Conservation (phyloP, 2,888 invertebrate species). For the Mythimna loreyi region DNA sequence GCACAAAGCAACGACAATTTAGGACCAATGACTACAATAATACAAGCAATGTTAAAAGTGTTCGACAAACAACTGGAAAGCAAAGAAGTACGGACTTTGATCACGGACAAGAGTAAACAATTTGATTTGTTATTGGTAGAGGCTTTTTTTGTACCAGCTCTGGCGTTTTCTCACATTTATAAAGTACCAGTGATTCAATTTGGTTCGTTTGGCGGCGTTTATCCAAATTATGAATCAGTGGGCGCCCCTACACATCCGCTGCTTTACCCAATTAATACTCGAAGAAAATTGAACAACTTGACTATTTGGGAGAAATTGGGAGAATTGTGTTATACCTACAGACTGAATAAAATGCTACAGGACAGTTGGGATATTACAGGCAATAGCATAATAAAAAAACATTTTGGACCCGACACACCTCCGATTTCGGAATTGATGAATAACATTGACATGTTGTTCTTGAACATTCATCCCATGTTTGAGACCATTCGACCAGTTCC, state of each 20-base stretch:
- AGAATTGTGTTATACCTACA: slow-evolving; percentile 58
- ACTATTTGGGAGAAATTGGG: slow-evolving; percentile 67
- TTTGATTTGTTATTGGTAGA: slow-evolving; percentile 71
- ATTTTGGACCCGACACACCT: slow-evolving; percentile 63
- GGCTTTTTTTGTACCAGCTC: slow-evolving; percentile 46
- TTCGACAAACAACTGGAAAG: slow-evolving; percentile 45
- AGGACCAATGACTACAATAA: slow-evolving; percentile 17
- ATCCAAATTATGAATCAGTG: slow-evolving; percentile 54
- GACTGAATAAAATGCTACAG: not conserved
- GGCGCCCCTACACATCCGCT: slow-evolving; percentile 70
- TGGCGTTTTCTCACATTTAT: slow-evolving; percentile 62
- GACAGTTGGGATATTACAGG: not conserved
- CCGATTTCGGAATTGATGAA: slow-evolving; percentile 56
- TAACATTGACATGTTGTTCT: slow-evolving; percentile 68
- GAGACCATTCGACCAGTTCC: slow-evolving; percentile 36
- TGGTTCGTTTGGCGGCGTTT: slow-evolving; percentile 66
- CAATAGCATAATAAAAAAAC: slow-evolving; percentile 32
- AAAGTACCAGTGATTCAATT: slow-evolving; percentile 69
- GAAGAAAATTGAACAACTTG: slow-evolving; percentile 62
- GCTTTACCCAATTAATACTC: slow-evolving; percentile 60
- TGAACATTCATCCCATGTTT: slow-evolving; percentile 70
- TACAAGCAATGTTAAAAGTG: slow-evolving; percentile 24
- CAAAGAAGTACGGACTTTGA: slow-evolving; percentile 58
- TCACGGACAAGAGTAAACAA: slow-evolving; percentile 56
- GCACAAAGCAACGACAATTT: slow-evolving; percentile 19